A percentile compares a stretch with the other conserved stretches of the same genome.
Conservation (phyloP, 2,113 vertebrate genomes). For the Caracal caracal region DNA sequence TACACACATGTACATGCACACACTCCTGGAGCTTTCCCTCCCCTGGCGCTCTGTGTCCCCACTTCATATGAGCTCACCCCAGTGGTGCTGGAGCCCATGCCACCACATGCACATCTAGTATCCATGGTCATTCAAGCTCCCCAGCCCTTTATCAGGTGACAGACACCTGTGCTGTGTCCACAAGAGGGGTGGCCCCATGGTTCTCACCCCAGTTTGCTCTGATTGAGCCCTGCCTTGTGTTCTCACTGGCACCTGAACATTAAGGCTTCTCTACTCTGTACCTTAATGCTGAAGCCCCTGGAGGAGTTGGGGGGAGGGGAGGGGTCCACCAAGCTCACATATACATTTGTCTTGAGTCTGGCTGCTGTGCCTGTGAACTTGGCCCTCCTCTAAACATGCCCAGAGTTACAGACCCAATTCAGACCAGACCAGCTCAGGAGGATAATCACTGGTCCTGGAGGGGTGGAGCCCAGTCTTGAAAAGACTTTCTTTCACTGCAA, state of each 20-base stretch:
- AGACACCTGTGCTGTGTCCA: not conserved
- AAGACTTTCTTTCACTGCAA: not conserved
- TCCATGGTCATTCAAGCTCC: not conserved
- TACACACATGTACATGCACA: not conserved
- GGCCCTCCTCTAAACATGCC: not conserved
- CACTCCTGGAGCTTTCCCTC: not conserved
- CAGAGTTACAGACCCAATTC: too few relatives aligned
- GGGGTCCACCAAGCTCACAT: not conserved
- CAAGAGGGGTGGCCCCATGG: too few relatives aligned
- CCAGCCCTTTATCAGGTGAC: not conserved
- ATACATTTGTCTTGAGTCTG: not conserved
- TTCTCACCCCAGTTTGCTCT: not conserved
- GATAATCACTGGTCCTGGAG: not conserved
- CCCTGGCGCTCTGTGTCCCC: not conserved
- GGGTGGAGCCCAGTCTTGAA: not conserved
- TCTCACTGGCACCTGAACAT: not conserved
- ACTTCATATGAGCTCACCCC: not conserved
- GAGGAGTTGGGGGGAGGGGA: not conserved
- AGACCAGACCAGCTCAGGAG: not conserved
- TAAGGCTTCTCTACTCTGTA: not conserved
- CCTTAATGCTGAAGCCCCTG: not conserved
- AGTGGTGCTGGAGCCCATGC: too few relatives aligned
- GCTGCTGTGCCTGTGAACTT: not conserved
- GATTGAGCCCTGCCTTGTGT: not conserved
- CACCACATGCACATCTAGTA: accelerated